These are phyloP conservation scores for Helleia helle DNA, from an alignment of 2,888 invertebrate species.

Conservation along the genomic window DNA sequence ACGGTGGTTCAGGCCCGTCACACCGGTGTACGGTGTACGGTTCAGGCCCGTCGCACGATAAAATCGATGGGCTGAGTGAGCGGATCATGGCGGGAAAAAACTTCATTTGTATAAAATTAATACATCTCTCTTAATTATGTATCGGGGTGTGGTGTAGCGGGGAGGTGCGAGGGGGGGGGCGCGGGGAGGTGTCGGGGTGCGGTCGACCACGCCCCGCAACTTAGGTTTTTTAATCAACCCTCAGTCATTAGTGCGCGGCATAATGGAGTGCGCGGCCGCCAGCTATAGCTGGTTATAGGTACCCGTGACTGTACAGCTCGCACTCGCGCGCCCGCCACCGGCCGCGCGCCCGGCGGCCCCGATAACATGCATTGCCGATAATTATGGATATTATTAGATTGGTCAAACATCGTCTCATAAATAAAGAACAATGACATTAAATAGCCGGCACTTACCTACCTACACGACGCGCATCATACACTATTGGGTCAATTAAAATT, in stretches of 20 bases:
- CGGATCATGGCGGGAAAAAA: slow-evolving; percentile 7
- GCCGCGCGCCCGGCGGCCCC: too few species aligned
- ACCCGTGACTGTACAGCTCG: background rate
- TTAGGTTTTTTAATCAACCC: slow-evolving; percentile 60
- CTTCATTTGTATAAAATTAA: slow-evolving; percentile 9
- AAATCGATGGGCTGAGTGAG: too few species aligned
- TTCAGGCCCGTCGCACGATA: background rate
- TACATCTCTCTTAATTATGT: slow-evolving; percentile 17
- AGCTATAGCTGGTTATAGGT: too few species aligned
- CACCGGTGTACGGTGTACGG: too few species aligned
- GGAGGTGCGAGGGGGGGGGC: slow-evolving; percentile 8
- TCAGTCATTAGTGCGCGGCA: slow-evolving; percentile 64
- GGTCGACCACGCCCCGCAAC: slow-evolving; percentile 17
- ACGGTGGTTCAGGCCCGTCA: too few species aligned
- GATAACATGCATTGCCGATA: too few species aligned
- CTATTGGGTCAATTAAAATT: too few species aligned
- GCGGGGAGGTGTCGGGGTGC: background rate
- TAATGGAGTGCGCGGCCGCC: slow-evolving; percentile 32
- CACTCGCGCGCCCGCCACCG: slow-evolving; percentile 5
- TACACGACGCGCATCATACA: too few species aligned
- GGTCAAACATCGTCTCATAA: too few species aligned
- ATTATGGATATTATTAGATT: too few species aligned
- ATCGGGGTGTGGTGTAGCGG: slow-evolving; percentile 10
- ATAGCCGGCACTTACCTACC: too few species aligned
- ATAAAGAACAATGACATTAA: too few species aligned